phyloP scores from a whole-genome alignment of 2,888 invertebrate species.

The Drosophila diplacantha region DNA sequence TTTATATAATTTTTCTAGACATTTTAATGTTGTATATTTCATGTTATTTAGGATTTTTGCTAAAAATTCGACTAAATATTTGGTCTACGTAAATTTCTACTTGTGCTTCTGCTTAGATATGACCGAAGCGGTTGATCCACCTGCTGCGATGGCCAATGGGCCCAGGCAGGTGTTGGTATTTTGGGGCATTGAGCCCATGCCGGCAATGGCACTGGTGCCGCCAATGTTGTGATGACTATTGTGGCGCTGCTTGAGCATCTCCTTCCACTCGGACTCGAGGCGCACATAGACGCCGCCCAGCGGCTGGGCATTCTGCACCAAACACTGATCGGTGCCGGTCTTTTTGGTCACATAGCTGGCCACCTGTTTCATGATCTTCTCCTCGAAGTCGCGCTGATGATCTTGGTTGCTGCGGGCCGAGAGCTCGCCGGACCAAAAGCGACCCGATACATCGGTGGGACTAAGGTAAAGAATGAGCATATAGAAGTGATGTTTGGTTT shows the following conservation, averaged over 20 bases:
- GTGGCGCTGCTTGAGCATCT: slow-evolving; percentile 77
- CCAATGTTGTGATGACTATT: slow-evolving; percentile 48
- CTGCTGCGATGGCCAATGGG: slow-evolving; percentile 5
- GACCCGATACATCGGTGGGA: slow-evolving; percentile 78
- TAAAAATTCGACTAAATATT: slow-evolving; percentile 40
- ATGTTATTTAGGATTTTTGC: slow-evolving; percentile 20
- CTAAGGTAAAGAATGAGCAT: background rate
- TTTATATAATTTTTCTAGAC: slow-evolving; percentile 7
- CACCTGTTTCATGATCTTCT: slow-evolving; percentile 82
- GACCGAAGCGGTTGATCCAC: slow-evolving; percentile 23
- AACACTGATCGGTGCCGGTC: slow-evolving; percentile 71
- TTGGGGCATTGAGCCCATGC: slow-evolving; percentile 13
- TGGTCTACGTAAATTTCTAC: slow-evolving; percentile 44
- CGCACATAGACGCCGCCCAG: slow-evolving; percentile 86
- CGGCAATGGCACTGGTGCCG: slow-evolving; percentile 5
- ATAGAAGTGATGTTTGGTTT: background rate
- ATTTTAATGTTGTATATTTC: background rate
- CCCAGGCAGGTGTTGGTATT: slow-evolving; percentile 25
- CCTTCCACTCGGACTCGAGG: slow-evolving; percentile 88
- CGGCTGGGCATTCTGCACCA: slow-evolving; percentile 58
- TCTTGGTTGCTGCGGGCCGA: slow-evolving; percentile 92
- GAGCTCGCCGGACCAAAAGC: slow-evolving; percentile 86
- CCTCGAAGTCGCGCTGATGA: slow-evolving; percentile 90
- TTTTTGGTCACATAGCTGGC: slow-evolving; percentile 75
- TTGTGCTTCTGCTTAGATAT: slow-evolving; percentile 64